Evolutionary conservation across 2,113 vertebrate genomes (phyloP).

Genomic region (Nestor notabilis): DNA sequence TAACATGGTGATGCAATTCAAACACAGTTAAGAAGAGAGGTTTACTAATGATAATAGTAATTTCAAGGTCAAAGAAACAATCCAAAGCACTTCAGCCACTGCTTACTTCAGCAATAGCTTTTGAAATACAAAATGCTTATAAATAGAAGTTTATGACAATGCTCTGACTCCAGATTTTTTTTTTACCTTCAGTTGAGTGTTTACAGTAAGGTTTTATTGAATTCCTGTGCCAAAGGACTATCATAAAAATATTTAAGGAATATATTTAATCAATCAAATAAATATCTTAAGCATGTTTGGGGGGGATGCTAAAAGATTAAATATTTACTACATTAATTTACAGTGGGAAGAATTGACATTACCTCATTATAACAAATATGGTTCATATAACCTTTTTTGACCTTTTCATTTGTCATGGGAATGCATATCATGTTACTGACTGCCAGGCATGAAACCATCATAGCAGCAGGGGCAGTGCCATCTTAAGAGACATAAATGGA

Average conservation of each 20-base stretch:
- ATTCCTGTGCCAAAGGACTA: not conserved
- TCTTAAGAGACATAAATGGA: not conserved
- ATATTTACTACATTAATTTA: not conserved
- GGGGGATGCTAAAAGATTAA: not conserved
- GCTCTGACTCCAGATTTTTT: not conserved
- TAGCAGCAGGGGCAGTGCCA: not conserved
- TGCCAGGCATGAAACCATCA: not conserved
- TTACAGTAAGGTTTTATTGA: not conserved
- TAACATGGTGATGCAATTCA: not conserved
- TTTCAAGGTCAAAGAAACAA: not conserved
- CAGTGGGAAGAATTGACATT: not conserved
- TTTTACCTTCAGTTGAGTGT: not conserved
- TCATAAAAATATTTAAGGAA: not conserved
- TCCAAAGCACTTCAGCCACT: not conserved
- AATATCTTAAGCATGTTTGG: not conserved
- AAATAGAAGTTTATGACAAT: not conserved
- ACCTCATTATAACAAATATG: not conserved
- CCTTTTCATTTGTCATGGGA: not conserved
- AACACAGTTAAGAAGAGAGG: not conserved
- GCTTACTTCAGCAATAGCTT: not conserved
- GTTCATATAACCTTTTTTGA: not conserved
- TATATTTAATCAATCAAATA: not conserved
- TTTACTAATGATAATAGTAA: not conserved
- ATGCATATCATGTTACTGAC: not conserved
- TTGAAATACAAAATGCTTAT: not conserved